Percentiles rank a stretch among this genome's conserved stretches.
Conservation (phyloP, 2,797 vertebrate genomes). For the Allenopithecus nigroviridis region DNA sequence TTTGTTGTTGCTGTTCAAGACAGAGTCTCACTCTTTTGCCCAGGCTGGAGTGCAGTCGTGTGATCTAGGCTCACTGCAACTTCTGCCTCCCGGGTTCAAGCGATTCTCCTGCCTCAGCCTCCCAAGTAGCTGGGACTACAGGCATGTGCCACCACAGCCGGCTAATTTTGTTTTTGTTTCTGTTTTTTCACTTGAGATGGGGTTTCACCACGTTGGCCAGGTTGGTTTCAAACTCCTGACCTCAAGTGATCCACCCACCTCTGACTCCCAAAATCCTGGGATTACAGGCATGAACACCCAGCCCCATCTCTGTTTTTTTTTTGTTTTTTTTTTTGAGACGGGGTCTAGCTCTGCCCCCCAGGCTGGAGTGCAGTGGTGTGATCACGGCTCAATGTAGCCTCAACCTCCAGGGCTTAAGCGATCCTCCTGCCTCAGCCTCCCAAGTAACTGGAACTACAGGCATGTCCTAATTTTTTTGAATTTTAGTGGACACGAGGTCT, state of each 20-base stretch:
- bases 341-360: too few species aligned
- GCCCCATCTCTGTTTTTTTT: too few species aligned
- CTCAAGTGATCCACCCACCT: background rate
- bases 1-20: too few species aligned
- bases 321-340: too few species aligned
- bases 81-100: background rate
- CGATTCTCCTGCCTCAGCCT: background rate
- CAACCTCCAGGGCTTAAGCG: background rate
- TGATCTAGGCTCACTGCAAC: background rate
- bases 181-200: background rate
- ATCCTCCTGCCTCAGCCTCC: background rate
- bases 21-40: background rate
- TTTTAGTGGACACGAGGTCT: background rate
- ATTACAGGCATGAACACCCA: background rate
- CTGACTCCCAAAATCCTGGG: background rate
- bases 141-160: background rate
- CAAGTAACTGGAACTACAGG: background rate
- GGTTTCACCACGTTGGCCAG: background rate
- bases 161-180: background rate
- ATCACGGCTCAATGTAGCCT: background rate
- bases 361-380: background rate
- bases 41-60: background rate
- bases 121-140: background rate
- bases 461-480: background rate
- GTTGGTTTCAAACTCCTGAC: background rate